phyloP scores from a whole-genome alignment of 1,140 invertebrate genomes.

The Achroia grisella region DNA sequence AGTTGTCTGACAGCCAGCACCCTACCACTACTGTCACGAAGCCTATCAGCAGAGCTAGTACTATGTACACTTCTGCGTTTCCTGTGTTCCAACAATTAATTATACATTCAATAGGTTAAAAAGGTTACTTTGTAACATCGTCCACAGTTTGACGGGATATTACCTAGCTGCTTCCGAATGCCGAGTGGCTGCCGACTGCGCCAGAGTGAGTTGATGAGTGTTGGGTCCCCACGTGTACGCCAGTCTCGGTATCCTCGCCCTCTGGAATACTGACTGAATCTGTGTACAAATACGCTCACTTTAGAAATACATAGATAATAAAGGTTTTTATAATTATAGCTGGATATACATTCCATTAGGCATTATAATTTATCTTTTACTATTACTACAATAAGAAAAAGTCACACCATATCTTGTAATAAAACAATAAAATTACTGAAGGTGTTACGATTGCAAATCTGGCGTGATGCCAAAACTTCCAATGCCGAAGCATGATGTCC shows the following conservation, averaged over 20 bases:
- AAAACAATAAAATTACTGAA: constrained; percentile 40
- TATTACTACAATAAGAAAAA: constrained; percentile 24
- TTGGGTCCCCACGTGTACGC: constrained; percentile 78
- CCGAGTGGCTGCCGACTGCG: constrained; percentile 80
- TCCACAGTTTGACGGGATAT: constrained; percentile 12
- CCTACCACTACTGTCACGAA: constrained; percentile 81
- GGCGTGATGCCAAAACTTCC: constrained; percentile 48
- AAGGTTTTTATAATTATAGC: neutral
- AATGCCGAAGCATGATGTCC: constrained; percentile 47
- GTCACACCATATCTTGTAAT: constrained; percentile 28
- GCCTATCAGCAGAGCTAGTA: constrained; percentile 80
- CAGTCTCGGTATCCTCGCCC: constrained; percentile 78
- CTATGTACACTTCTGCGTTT: constrained; percentile 83
- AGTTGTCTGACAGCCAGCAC: constrained; percentile 84
- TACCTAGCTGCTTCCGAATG: constrained; percentile 78
- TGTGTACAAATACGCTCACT: constrained; percentile 42
- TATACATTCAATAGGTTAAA: too few species aligned
- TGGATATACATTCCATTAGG: constrained; percentile 7
- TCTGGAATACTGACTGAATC: constrained; percentile 75
- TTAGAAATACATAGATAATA: neutral
- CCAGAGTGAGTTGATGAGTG: constrained; percentile 80
- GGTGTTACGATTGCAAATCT: constrained; percentile 33
- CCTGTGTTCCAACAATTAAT: constrained; percentile 55
- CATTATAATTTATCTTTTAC: constrained; percentile 11
- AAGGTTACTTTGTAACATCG: too few species aligned